Base-by-base conservation (phyloP, 1,140 invertebrate species). In the Mactra quadrangularis region DNA sequence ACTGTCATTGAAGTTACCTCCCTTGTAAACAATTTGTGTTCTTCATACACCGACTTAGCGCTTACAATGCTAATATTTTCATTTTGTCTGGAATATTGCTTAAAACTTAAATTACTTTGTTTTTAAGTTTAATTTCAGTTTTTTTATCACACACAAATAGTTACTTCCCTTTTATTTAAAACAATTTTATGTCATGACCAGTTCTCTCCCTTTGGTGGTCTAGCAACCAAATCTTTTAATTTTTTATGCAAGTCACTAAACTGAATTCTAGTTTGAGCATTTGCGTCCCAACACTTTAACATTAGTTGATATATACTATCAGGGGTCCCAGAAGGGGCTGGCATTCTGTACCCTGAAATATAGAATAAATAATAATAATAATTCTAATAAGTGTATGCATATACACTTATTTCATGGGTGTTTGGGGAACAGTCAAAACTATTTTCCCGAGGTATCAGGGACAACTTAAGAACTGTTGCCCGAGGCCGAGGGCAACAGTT, bases 221-320 rank as follows among this genome's bases (percentile, higher is more conserved):
- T 60, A 17, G 52, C 57, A 41, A 71, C 55, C 15, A 82, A 62
- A 41, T 50, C 33, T 55, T 66, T 82, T 29, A 82, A 50, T 27
- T 72, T 35, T 60, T 35, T 66, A 66, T 74, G 55, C 27, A 82
- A n/a, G 17, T 74, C 96, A 90, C 96, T 96, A 93, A 99, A 99
- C 92, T 98, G 97, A 13, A 97, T 97, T 85, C 98, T 94, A 88
- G 96, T 96, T 84, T 98, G 97, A 1, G 97, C 96, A 86, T 98
- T 96, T 89, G 98, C 97, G 89, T 98, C 96, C 98, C 98, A 99
- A 90, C 97, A 99, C 83, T 96, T 95, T 52, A 97, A 92, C 97
- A 99, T 98, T 68, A 99, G 93, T 79, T 96, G 94, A 91, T 99
- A 98, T 92, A 98, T 96, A 90, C 97, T 96, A 22, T 97, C 96